Base-by-base conservation (phyloP, 1,140 invertebrate genomes). In the Meloidogyne exigua region DNA sequence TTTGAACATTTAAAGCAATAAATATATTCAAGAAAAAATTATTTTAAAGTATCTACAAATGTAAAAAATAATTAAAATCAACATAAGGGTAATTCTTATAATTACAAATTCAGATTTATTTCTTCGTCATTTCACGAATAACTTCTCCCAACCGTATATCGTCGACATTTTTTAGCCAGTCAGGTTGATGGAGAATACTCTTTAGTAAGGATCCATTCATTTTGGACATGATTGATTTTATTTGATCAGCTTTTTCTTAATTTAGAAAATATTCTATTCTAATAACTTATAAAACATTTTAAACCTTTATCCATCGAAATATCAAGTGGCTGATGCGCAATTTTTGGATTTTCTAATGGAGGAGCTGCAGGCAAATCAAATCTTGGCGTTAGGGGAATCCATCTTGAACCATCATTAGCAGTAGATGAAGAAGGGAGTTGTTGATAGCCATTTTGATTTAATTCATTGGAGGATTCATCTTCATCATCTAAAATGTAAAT, bases 281-380 rank as follows among this genome's bases (percentile, higher is more conserved):
- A 42, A n/a, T n/a, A n/a, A 32, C 13, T 26, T 32, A 11, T 32
- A 66, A 11, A 36, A 21, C n/a, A n/a, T n/a, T 7, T 39, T 9
- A 57, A 57, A 73, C 72, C 72, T 32, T 65, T n/a, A 65, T 73
- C 72, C 72, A 73, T 36, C 15, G 62, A 42, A 39, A 73, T 65
- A 23, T 73, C 72, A 15, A 26, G 15, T 23, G 72, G 72, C 10
- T 73, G 49, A 32, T 73, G 72, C 12, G n/a, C 26, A 73, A 73
- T 73, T 26, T 12, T 28, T 13, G 25, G 21, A 62, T 57, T 13
- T 7, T 73, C 57, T 13, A 28, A 1, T 64, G 57, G 23, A n/a
- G 72, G 57, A 25, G 49, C 57, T 18, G 7, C 57, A 62, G 72
- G 39, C 25, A 57, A 39, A 25, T 57, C 25, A 21, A n/a, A 28